Conservation (phyloP, 2,113 vertebrate species). For the Epinephelus fuscoguttatus region DNA sequence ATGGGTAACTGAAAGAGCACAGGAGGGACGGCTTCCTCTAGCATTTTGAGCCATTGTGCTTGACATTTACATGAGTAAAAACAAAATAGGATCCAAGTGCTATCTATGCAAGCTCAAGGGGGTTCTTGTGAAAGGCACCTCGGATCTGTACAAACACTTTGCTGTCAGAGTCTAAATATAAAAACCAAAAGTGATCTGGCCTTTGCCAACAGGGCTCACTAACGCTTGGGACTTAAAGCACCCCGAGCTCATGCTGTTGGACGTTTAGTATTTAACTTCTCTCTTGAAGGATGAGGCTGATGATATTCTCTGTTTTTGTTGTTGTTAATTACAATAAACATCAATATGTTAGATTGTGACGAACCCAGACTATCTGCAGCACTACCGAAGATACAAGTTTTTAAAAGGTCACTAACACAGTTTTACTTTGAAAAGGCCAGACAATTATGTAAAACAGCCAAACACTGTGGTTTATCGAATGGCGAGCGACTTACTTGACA, state of each 20-base stretch:
- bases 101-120: background rate
- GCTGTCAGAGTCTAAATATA: background rate
- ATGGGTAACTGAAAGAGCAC: slow-evolving; percentile 1
- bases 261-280: background rate
- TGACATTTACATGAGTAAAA: slow-evolving; percentile 43
- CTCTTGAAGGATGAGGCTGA: background rate
- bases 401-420: too few relatives aligned
- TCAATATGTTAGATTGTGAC: too few relatives aligned
- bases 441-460: too few relatives aligned
- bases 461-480: too few relatives aligned
- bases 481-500: background rate
- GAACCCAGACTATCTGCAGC: too few relatives aligned
- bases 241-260: background rate
- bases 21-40: background rate
- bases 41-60: slow-evolving; percentile 15
- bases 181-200: background rate
- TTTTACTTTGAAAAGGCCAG: too few relatives aligned
- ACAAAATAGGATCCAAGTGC: slow-evolving; percentile 21
- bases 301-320: background rate
- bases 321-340: background rate
- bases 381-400: too few relatives aligned
- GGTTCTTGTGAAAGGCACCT: slow-evolving; percentile 25
- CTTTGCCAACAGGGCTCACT: background rate
- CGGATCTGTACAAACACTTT: background rate
- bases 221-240: background rate